Conservation (phyloP, 2,888 invertebrate species). For the Tinea trinotella region DNA sequence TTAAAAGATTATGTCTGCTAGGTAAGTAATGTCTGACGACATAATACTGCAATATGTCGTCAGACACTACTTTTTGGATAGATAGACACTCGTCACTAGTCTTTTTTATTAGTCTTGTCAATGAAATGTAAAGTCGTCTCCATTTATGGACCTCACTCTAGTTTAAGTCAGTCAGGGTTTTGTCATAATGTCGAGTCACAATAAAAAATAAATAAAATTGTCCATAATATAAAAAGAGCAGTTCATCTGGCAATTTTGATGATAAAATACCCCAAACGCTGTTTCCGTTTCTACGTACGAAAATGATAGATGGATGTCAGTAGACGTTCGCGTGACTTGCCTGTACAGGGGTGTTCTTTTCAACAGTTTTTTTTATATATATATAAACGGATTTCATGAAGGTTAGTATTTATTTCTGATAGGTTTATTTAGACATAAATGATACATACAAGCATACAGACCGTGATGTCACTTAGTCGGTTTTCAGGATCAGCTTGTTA, state of each 20-base stretch:
- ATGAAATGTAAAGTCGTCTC: too few species aligned
- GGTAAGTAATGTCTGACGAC: too few species aligned
- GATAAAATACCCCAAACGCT: constrained; percentile 1
- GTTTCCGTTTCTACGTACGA: not conserved
- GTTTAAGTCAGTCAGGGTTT: not conserved
- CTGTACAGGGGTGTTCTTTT: constrained; percentile 1
- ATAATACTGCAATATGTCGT: too few species aligned
- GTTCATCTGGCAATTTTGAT: not conserved
- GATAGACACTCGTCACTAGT: too few species aligned
- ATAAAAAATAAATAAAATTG: not conserved
- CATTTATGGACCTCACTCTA: too few species aligned
- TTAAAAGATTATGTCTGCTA: too few species aligned
- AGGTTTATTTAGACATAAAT: not conserved
- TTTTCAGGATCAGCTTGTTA: too few species aligned
- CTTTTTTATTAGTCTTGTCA: too few species aligned
- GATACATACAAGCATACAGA: too few species aligned
- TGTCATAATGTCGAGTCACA: not conserved
- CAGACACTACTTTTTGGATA: too few species aligned
- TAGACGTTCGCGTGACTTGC: constrained; percentile 8
- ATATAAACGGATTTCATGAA: not conserved
- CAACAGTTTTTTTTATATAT: not conserved
- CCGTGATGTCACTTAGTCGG: too few species aligned
- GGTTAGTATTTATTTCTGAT: not conserved
- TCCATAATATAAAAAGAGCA: not conserved
- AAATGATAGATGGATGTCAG: not conserved